A percentile compares a stretch with the other conserved stretches of the same genome.
Conservation (phyloP, 1,140 invertebrate genomes). For the Cydia pomonella region DNA sequence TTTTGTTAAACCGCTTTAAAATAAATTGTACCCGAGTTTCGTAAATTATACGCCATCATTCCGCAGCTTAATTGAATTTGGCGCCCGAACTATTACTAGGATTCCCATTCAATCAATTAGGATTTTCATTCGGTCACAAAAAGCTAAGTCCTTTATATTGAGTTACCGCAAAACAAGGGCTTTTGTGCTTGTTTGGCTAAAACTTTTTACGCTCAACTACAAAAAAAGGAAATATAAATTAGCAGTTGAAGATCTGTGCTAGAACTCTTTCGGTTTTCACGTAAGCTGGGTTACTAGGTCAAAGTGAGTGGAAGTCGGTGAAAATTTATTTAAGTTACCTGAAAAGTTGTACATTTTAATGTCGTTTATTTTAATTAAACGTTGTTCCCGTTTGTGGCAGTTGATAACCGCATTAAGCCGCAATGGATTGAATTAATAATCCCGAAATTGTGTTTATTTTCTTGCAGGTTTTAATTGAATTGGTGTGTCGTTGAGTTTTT, state of each 20-base stretch:
- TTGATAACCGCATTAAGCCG: conserved; percentile 4
- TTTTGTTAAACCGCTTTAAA: no score
- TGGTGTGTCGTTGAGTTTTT: not conserved
- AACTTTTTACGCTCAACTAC: no score
- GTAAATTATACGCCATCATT: no score
- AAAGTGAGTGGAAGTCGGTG: conserved; percentile 38
- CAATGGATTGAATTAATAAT: not conserved
- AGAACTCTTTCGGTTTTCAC: conserved; percentile 40
- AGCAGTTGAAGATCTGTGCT: not conserved
- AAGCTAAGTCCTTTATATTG: no score
- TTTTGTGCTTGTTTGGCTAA: no score
- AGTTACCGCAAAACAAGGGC: no score
- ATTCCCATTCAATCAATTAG: no score
- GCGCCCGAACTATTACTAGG: no score
- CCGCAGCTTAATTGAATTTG: no score
- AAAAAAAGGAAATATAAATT: not conserved
- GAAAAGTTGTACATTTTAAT: conserved; percentile 5
- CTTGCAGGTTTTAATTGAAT: not conserved
- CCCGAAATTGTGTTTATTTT: not conserved
- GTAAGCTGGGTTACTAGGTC: conserved; percentile 43
- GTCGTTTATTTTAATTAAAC: conserved; percentile 18
- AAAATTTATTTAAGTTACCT: conserved; percentile 19
- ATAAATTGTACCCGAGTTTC: no score
- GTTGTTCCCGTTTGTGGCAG: conserved; percentile 9
- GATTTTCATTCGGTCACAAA: no score